phyloP scores from a whole-genome alignment of 2,797 vertebrate genomes.

The Hybognathus amarus region DNA sequence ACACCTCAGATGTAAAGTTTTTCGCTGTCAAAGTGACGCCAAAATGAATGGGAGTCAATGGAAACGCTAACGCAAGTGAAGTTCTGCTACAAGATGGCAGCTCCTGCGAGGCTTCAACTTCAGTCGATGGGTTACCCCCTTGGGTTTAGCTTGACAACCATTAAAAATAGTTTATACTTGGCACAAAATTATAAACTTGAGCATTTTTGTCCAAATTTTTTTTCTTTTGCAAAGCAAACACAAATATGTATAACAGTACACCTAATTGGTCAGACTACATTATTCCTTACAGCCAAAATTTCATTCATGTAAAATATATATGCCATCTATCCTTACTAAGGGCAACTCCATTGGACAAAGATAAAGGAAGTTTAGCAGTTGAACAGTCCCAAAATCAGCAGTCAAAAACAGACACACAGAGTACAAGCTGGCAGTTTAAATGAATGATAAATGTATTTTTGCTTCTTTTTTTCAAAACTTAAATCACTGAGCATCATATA shows the following conservation, averaged over 20 bases:
- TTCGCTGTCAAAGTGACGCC: no score
- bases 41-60: no score
- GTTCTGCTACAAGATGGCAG: no score
- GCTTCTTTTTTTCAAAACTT: constrained; percentile 33
- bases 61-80: no score
- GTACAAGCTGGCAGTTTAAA: constrained; percentile 25
- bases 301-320: constrained; percentile 4
- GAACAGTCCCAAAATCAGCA: neutral
- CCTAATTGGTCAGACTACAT: neutral
- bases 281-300: neutral
- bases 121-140: no score
- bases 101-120: no score
- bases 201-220: neutral
- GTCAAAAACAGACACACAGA: constrained; percentile 33
- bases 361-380: neutral
- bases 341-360: neutral
- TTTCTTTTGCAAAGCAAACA: neutral
- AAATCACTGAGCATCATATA: constrained; percentile 55
- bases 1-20: no score
- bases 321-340: neutral
- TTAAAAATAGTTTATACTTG: neutral
- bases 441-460: constrained; percentile 61
- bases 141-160: neutral
- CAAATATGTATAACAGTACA: neutral
- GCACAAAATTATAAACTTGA: neutral